Percentiles rank a stretch among this genome's conserved stretches.
These are phyloP conservation scores for Petrocephalus zakoni DNA, from an alignment of 2,113 vertebrate species.

Conservation along the genomic window DNA sequence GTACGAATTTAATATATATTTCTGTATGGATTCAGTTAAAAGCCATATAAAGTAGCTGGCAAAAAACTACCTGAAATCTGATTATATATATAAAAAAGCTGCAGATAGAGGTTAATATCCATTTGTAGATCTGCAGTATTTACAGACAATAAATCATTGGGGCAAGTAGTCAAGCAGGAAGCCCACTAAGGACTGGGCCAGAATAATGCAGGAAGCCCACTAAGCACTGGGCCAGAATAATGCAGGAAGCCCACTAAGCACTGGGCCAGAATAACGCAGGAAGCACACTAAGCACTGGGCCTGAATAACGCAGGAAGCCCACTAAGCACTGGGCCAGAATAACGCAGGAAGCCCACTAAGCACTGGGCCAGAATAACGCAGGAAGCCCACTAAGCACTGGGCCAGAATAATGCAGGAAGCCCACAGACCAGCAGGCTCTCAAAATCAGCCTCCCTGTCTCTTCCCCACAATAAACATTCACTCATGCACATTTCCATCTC, in stretches of 20 bases:
- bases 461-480: not conserved
- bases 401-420: no score
- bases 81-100: not conserved
- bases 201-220: not conserved
- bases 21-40: not conserved
- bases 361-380: no score
- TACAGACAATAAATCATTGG: not conserved
- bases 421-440: not conserved
- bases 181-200: not conserved
- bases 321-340: no score
- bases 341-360: no score
- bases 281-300: no score
- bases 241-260: no score
- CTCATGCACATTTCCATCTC: not conserved
- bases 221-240: not conserved
- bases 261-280: no score
- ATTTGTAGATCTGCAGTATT: not conserved
- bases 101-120: constrained; percentile 4
- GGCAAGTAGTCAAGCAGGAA: not conserved
- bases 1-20: constrained; percentile 57
- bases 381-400: not conserved
- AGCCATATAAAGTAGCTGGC: not conserved
- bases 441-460: not conserved
- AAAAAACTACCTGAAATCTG: not conserved
- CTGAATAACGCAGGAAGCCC: no score